Base-by-base conservation (phyloP, 64 coral and sea anemone species). In the Pocillopora damicornis region DNA sequence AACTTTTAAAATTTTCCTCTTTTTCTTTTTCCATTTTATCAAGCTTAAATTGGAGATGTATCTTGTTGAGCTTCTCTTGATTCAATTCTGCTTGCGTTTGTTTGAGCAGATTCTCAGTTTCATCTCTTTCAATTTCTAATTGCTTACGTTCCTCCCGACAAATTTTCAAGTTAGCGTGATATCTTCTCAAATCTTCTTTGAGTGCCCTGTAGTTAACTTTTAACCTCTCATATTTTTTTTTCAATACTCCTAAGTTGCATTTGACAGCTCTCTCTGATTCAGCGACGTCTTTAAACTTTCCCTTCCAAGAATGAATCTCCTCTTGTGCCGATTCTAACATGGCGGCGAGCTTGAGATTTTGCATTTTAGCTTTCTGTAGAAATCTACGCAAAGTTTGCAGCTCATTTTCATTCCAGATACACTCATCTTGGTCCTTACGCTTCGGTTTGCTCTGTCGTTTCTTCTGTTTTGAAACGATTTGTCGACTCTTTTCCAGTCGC, bases 131-230 rank as follows among this genome's bases (percentile, higher is more conserved):
- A 23, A 22, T 2, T 57, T 93, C 61, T 22, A 96, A 86, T 36
- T 96, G 75, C 75, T 87, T 64, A 35, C 76, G 26, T 18, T 87
- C 77, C 76, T 90, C 66, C 13, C 78, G 62, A 26, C 78, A 77
- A 61, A 81, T 18, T 63, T 96, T 96, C 16, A 96, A 81, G n/a
- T 74, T 82, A 18, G 76, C 12, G 73, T 96, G 94, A 75, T 96
- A 72, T n/a, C 9, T 78, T 90, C 86, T 90, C 20, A 96, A 61
- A 38, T 96, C 94, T 87, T 93, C 94, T 77, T 96, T 96, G 76
- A 96, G 62, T 73, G 94, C 91, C 58, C 89, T 96, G 80, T 86
- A 96, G 75, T 91, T 96, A 11, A 96, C 58, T 80, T 96, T 96
- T n/a, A 93, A 73, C n/a, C 76, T 77, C 87, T 78, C 89, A 81